These are phyloP conservation scores for Channa argus DNA, from an alignment of 2,113 vertebrate genomes.

Conservation along the genomic window DNA sequence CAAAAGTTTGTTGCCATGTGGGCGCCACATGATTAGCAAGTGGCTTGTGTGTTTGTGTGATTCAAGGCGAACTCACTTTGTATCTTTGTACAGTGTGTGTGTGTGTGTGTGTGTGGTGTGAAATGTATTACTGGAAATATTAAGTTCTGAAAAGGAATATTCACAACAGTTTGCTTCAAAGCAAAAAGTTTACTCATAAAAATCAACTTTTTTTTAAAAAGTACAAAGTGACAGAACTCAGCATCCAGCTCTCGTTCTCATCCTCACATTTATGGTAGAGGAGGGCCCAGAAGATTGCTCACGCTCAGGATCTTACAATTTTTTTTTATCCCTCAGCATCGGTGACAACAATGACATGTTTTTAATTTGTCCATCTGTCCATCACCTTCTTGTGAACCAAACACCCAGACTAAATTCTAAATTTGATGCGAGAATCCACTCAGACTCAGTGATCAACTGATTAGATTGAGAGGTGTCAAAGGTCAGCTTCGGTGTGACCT, in stretches of 20 bases:
- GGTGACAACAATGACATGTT: no score
- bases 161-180: constrained; percentile 53
- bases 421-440: no score
- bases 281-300: background rate
- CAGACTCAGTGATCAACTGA: no score
- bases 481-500: no score
- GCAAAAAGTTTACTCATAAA: constrained; percentile 31
- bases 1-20: constrained; percentile 91
- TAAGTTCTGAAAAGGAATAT: constrained; percentile 33
- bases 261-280: no score
- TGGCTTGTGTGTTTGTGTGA: constrained; percentile 39
- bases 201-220: constrained; percentile 22
- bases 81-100: constrained; percentile 9
- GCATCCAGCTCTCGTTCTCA: background rate
- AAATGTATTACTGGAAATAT: constrained; percentile 55
- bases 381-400: no score
- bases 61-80: constrained; percentile 17
- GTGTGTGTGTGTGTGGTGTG: constrained; percentile 15
- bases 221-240: background rate
- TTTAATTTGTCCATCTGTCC: no score
- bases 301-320: background rate
- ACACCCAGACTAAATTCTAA: no score
- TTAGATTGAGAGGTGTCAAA: no score
- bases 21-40: constrained; percentile 90
- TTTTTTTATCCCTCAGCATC: no score